Evolutionary conservation across 2,888 invertebrate genomes (phyloP).

Genomic region (Adelognathus sp.): DNA sequence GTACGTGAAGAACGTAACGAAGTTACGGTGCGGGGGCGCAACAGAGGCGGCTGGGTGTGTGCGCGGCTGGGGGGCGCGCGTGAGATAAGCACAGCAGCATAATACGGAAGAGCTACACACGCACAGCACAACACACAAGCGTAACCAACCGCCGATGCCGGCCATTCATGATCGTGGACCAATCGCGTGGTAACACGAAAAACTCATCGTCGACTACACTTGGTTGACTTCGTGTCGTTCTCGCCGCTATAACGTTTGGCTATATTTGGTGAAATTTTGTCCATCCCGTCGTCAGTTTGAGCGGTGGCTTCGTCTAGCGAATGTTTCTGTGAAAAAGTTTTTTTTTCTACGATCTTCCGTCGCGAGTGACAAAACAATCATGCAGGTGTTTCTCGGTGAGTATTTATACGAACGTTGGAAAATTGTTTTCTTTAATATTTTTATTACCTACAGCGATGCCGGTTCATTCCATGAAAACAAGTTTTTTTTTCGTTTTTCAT

Average conservation of each 20-base stretch:
- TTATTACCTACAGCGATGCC: neutral
- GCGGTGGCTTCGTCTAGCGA: slow-evolving; percentile 10
- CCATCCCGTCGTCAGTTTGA: neutral
- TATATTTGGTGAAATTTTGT: slow-evolving; percentile 54
- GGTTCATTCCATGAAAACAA: neutral
- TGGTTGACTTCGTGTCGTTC: slow-evolving; percentile 16
- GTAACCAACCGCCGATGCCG: neutral
- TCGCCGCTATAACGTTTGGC: slow-evolving; percentile 33
- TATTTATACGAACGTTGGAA: neutral
- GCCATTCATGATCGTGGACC: slow-evolving; percentile 68
- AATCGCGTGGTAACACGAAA: slow-evolving; percentile 78
- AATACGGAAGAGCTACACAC: no score
- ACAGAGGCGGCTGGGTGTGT: neutral
- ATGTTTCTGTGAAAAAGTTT: slow-evolving; percentile 43
- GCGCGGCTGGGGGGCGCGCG: neutral
- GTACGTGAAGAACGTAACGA: neutral
- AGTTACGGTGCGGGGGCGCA: neutral
- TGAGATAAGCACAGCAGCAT: no score
- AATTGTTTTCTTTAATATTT: neutral
- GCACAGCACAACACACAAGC: no score
- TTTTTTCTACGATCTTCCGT: neutral
- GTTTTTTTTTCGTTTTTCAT: neutral
- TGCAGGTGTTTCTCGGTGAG: slow-evolving; percentile 66
- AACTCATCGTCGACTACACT: slow-evolving; percentile 46
- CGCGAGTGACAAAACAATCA: slow-evolving; percentile 48